phyloP scores from a whole-genome alignment of 1,140 invertebrate genomes.

The Marisa cornuarietis region DNA sequence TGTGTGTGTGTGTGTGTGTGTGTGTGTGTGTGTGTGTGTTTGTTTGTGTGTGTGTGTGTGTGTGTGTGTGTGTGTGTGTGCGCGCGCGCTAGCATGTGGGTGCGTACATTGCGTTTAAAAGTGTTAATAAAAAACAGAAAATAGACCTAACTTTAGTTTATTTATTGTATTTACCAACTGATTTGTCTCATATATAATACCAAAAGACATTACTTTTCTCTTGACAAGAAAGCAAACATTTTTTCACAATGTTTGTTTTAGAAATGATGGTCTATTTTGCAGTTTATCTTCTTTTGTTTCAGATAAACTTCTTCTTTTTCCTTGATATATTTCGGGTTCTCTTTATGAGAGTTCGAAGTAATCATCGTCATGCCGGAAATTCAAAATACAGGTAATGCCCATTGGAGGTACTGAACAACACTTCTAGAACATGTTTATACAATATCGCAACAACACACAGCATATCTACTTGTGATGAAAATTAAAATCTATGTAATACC shows the following conservation, averaged over 20 bases:
- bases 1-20: too few species aligned
- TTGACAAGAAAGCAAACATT: background rate
- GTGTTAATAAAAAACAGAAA: background rate
- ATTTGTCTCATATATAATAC: background rate
- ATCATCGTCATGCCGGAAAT: constrained; percentile 29
- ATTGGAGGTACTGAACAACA: too few species aligned
- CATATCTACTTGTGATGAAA: too few species aligned
- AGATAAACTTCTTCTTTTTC: constrained; percentile 79
- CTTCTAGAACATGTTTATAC: too few species aligned
- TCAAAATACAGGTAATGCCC: constrained; percentile 34
- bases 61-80: too few species aligned
- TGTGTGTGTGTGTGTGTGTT: too few species aligned
- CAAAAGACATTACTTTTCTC: background rate
- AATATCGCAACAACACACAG: too few species aligned
- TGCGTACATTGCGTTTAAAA: background rate
- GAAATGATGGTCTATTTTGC: too few species aligned
- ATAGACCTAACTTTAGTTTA: background rate
- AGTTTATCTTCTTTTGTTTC: constrained; percentile 31
- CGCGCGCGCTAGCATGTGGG: too few species aligned
- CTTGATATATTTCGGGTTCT: constrained; percentile 78
- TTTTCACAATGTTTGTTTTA: background rate
- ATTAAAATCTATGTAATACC: too few species aligned
- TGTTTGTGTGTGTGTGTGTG: too few species aligned
- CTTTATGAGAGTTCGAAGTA: constrained; percentile 74
- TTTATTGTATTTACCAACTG: background rate